These are phyloP conservation scores for Rhinatrema bivittatum DNA, from an alignment of 2,797 vertebrate genomes.

Conservation along the genomic window DNA sequence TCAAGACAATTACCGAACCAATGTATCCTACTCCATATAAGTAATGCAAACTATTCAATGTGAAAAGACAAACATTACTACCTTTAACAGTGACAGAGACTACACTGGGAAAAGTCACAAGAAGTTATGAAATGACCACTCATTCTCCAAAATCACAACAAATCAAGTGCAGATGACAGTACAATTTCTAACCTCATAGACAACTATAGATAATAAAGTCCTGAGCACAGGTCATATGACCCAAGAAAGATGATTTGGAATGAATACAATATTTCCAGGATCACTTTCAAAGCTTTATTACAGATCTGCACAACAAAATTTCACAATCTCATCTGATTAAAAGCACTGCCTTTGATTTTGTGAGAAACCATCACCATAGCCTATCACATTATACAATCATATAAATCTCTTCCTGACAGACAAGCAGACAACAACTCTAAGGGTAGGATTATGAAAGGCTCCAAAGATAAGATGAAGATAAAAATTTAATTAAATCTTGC, in stretches of 20 bases:
- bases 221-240: too few species aligned
- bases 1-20: too few species aligned
- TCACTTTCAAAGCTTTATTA: conserved; percentile 18
- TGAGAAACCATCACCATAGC: conserved; percentile 6
- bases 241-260: too few species aligned
- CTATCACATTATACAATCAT: conserved; percentile 27
- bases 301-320: conserved; percentile 11
- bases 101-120: too few species aligned
- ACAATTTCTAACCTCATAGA: neutral
- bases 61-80: too few species aligned
- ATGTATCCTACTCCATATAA: too few species aligned
- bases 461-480: conserved; percentile 36
- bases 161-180: neutral
- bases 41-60: too few species aligned
- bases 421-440: conserved; percentile 23
- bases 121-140: neutral
- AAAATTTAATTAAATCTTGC: conserved; percentile 33
- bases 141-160: neutral
- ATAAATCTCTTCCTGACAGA: conserved; percentile 36
- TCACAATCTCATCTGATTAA: conserved; percentile 17
- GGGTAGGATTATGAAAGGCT: conserved; percentile 34
- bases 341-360: conserved; percentile 1
- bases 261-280: too few species aligned
- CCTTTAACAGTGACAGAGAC: too few species aligned
- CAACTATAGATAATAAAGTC: too few species aligned